A percentile compares a stretch with the other conserved stretches of the same genome.
These are phyloP conservation scores for Temnothorax nylanderi DNA, from an alignment of 1,140 invertebrate genomes.

Conservation along the genomic window DNA sequence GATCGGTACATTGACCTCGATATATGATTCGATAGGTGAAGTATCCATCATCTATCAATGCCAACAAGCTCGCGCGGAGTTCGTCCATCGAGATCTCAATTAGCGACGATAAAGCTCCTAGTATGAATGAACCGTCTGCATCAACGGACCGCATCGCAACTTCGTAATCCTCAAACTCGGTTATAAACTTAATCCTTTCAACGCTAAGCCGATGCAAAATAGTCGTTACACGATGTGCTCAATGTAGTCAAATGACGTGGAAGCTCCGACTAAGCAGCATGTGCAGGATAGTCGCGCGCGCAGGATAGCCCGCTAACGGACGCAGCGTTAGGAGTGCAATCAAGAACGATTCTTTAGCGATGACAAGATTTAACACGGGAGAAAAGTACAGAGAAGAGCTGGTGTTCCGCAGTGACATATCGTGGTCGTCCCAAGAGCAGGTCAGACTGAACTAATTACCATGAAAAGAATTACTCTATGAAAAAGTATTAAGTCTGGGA, in stretches of 20 bases:
- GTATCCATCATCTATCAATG: conserved; percentile 72
- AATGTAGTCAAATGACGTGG: conserved; percentile 54
- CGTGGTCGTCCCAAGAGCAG: not conserved
- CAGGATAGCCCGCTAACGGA: not conserved
- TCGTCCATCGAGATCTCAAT: conserved; percentile 73
- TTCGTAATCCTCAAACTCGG: conserved; percentile 55
- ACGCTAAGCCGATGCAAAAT: conserved; percentile 52
- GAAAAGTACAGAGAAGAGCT: not conserved
- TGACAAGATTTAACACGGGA: conserved; percentile 21
- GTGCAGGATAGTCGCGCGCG: not conserved
- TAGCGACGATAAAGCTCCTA: conserved; percentile 72
- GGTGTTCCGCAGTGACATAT: conserved; percentile 22
- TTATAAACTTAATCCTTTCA: conserved; percentile 62
- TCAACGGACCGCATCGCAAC: conserved; percentile 49
- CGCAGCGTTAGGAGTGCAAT: not conserved
- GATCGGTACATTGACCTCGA: conserved; percentile 54
- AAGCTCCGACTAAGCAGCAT: conserved; percentile 45
- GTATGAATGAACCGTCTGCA: conserved; percentile 70
- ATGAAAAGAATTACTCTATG: conserved; percentile 43
- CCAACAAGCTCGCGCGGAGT: conserved; percentile 61
- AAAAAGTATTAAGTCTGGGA: conserved; percentile 44
- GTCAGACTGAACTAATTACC: conserved; percentile 32
- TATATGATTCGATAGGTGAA: conserved; percentile 47
- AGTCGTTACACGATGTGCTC: conserved; percentile 52
- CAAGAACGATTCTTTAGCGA: conserved; percentile 46